Base-by-base conservation (phyloP, 2,888 invertebrate species). In the Aleiodes testaceus region DNA sequence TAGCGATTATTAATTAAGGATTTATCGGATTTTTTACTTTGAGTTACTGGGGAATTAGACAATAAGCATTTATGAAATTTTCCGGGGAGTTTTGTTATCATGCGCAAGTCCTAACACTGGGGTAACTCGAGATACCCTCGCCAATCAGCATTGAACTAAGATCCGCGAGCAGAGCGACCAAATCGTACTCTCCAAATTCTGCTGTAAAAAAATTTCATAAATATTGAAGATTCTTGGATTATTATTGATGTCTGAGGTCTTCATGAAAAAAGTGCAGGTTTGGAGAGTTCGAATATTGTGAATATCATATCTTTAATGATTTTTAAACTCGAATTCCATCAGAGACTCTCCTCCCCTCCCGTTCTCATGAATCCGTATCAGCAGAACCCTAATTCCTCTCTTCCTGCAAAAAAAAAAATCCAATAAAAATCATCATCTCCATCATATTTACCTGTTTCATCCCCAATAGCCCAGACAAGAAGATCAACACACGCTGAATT, bases 401-500 rank as follows among this genome's bases (percentile, higher is more conserved):
- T n/a, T 59, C 59, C 59, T 61, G 66, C 55, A 55, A 55, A 53
- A 11, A 26, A 45, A n/a, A 53, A 20, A 26, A 52, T 45, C n/a
- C n/a, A n/a, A n/a, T 16, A 53, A 22, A 22, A 55, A 30, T 42
- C 18, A 36, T 22, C 11, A 30, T 61, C 18, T 12, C 12, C 12
- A 20, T 14, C 52, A 18, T 49, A 72, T 42, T 89, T 87, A 97
- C 97, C 97, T 84, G 96, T 95, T 89, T 98, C 98, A 87, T 98
- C 98, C 0, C 95, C 94, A 77, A 98, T 97, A 0, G 98, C 97
- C 99, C 99, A 99, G 36, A 99, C 98, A 1, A 99, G 90, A 6
- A 99, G 90, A 87, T 99, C 98, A 0, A 99, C 97, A 84, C 98
- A 99, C 0, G 97, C 97, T 0, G 98, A 97, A 88, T 98, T 98